A percentile compares a stretch with the other conserved stretches of the same genome.
phyloP scores from a whole-genome alignment of 2,888 invertebrate genomes.

The Euproctis similis region DNA sequence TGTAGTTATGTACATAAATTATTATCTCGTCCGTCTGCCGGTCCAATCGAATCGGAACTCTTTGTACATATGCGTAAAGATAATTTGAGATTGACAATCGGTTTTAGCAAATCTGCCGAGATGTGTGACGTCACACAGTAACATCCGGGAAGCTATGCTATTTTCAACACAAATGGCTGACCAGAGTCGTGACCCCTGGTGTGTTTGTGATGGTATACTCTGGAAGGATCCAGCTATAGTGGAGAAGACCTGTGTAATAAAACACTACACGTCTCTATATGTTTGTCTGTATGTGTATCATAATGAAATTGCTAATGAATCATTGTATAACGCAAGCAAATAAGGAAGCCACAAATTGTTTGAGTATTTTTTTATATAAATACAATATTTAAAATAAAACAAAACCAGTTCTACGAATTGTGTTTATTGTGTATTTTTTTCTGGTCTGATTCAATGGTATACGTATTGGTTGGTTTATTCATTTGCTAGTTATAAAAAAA shows the following conservation, averaged over 20 bases:
- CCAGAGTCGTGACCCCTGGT: constrained; percentile 22
- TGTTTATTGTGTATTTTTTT: too few species aligned
- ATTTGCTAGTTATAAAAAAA: too few species aligned
- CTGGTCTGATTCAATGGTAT: too few species aligned
- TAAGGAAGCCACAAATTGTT: too few species aligned
- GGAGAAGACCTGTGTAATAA: constrained; percentile 15
- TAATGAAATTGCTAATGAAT: too few species aligned
- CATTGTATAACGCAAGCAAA: too few species aligned
- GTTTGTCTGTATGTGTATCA: constrained; percentile 7
- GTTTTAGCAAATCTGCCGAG: constrained; percentile 52
- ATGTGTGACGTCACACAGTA: constrained; percentile 57
- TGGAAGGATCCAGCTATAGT: constrained; percentile 17
- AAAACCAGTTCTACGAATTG: too few species aligned
- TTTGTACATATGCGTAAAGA: constrained; percentile 30
- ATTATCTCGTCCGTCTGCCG: too few species aligned
- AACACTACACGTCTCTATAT: constrained; percentile 11
- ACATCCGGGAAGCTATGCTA: constrained; percentile 71
- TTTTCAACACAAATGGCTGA: constrained; percentile 38
- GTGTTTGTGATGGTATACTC: constrained; percentile 4
- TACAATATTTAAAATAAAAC: too few species aligned
- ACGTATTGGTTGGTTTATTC: too few species aligned
- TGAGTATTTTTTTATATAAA: too few species aligned
- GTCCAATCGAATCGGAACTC: constrained; percentile 29
- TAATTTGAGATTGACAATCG: constrained; percentile 35
- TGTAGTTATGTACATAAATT: too few species aligned